Base-by-base conservation (phyloP, 1,140 invertebrate species). In the Lepidurus apus region DNA sequence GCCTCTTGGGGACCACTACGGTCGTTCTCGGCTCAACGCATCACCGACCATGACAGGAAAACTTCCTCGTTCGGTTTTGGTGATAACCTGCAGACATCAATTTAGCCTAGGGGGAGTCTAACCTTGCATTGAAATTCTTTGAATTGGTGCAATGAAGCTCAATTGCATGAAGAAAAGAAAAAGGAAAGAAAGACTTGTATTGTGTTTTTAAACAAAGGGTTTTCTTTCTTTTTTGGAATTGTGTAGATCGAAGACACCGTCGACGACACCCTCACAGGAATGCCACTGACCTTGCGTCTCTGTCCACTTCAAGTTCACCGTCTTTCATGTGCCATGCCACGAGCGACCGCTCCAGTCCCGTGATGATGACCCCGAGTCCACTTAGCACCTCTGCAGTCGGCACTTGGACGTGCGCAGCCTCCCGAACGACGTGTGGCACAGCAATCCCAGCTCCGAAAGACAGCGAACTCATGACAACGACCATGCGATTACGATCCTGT, bases 101-200 rank as follows among this genome's bases (percentile, higher is more conserved):
- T 65, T 65, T 65, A 65, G 53, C 53, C 53, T 65, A 7, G 17
- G 53, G 53, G 6, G 8, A 65, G 21, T n/a, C 53, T 65, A 65
- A 65, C 53, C 17, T 65, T 65, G 17, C 53, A 21, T 17, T 65
- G 17, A 34, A 65, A 17, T 65, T 65, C 53, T 65, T 17, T 21
- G 53, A 65, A 65, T 65, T 65, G 17, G 53, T 65, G 53, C 53
- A 65, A 65, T 65, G 53, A 65, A 65, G 53, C 53, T 65, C 53
- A 65, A 7, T 21, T 21, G 21, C 21, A 65, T 4, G 21, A 65
- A n/a, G 17, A 21, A 65, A 65, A 65, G 53, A 1, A 65, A 17
- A 21, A 65, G 21, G 17, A 9, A 9, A 21, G 21, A 21, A 21
- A 47, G 10, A 47, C 45, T 10, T 47, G 17, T 11, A 34, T 34